Evolutionary conservation across 2,888 invertebrate species (phyloP), one percentile per base, ranked within the genome.

Genomic region (Tinea semifulvella): DNA sequence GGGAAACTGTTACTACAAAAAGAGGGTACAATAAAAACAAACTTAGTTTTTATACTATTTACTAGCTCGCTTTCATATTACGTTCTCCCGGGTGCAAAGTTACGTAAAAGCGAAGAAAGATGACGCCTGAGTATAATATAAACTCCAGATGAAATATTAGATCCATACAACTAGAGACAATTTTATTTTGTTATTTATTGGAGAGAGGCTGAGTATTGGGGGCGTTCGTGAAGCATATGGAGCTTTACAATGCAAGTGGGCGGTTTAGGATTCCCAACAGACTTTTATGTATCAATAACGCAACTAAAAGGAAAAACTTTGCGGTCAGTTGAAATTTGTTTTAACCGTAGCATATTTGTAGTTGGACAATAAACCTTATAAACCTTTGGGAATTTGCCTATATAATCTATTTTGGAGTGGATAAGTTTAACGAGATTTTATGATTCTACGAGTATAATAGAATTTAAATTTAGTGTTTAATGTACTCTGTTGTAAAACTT

Each of bases 311-410:
- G 60, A 57, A 59, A 56, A 69, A 70, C 63, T 72, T 68, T 53
- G 58, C 57, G 68, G 73, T 65, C 70, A 67, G 62, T 60, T 46
- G 52, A 56, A 72, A 73, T 73, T 74, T 63, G 61, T 61, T 65
- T 61, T 59, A 60, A 53, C 50, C 54, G 56, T 53, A n/a, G n/a
- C n/a, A n/a, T n/a, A n/a, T n/a, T n/a, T n/a, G n/a, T n/a, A 66
- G 62, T 70, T 68, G 68, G 67, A 71, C 71, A 71, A 72, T 72
- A 74, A 69, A 70, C 72, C 60, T 74, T 64, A 49, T 50, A 58
- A 69, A 70, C 68, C 68, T 68, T 70, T 69, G 62, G 54, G 63
- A 22, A 22, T 8, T 22, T n/a, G n/a, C n/a, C n/a, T n/a, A n/a
- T n/a, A n/a, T n/a, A n/a, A n/a, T n/a, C n/a, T n/a, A n/a, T n/a